These are phyloP conservation scores for Xiphophorus maculatus DNA, from an alignment of 2,113 vertebrate genomes.

Conservation along the genomic window DNA sequence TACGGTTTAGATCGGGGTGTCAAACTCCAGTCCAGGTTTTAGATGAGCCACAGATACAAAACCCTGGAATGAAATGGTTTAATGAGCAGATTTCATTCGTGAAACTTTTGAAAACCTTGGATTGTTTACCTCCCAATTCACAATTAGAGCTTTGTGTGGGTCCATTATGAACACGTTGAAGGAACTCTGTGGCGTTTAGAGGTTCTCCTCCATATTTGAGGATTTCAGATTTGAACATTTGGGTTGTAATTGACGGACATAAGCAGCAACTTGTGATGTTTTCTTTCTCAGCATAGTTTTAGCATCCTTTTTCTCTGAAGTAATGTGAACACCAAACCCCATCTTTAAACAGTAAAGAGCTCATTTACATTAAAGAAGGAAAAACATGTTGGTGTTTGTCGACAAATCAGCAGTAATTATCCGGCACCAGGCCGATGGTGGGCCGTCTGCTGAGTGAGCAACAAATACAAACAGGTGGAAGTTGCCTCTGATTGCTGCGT, in stretches of 20 bases:
- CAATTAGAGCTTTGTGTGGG: too few relatives aligned
- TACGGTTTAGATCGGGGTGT: too few relatives aligned
- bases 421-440: constrained; percentile 42
- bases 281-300: neutral
- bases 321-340: constrained; percentile 17
- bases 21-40: too few relatives aligned
- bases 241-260: neutral
- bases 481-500: constrained; percentile 38
- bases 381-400: constrained; percentile 52
- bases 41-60: too few relatives aligned
- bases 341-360: constrained; percentile 30
- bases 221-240: too few relatives aligned
- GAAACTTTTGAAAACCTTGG: too few relatives aligned
- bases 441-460: constrained; percentile 67
- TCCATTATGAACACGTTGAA: too few relatives aligned
- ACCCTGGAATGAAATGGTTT: too few relatives aligned
- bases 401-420: constrained; percentile 72
- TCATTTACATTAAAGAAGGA: constrained; percentile 25
- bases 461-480: constrained; percentile 65
- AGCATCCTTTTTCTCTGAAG: neutral
- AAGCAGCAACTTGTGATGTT: neutral
- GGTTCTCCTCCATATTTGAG: neutral
- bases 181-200: neutral
- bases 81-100: too few relatives aligned
- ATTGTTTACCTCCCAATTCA: too few relatives aligned